A percentile compares a stretch with the other conserved stretches of the same genome.
Evolutionary conservation across 2,888 invertebrate species (phyloP).

Genomic region (Chymomyza caudatula): DNA sequence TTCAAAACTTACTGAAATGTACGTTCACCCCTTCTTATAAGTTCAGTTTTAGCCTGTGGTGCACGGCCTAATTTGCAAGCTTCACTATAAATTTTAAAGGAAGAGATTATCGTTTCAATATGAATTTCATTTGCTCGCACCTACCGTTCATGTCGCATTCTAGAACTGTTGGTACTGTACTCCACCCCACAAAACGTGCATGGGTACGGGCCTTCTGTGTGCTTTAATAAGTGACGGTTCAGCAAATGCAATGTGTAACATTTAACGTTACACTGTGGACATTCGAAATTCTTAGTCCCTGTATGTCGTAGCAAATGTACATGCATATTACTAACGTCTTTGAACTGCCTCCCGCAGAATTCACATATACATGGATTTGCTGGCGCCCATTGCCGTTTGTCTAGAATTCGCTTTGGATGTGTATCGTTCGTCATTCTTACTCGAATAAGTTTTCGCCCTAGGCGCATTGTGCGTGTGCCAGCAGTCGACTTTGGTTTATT

Average conservation of each 20-base stretch:
- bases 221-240: conserved; percentile 55
- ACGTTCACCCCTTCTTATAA: conserved; percentile 61
- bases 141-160: conserved; percentile 56
- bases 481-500: background rate
- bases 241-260: conserved; percentile 54
- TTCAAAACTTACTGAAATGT: conserved; percentile 52
- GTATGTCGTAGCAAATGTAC: conserved; percentile 55
- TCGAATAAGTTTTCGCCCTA: conserved; percentile 55
- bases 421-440: conserved; percentile 54
- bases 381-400: conserved; percentile 47
- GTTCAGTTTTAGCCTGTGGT: conserved; percentile 56
- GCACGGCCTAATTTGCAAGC: conserved; percentile 60
- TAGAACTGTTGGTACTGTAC: conserved; percentile 62
- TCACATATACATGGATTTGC: conserved; percentile 55
- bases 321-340: conserved; percentile 54
- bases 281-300: conserved; percentile 59
- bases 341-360: conserved; percentile 57
- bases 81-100: conserved; percentile 30
- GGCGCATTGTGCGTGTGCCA: conserved; percentile 56
- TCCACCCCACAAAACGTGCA: conserved; percentile 60
- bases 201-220: conserved; percentile 57
- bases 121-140: conserved; percentile 4
- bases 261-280: conserved; percentile 51
- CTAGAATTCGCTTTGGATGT: conserved; percentile 59
- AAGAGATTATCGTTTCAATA: background rate